Percentiles rank a stretch among this genome's conserved stretches.
These are phyloP conservation scores for Drosophila melanogaster DNA, from an alignment of 1,140 invertebrate genomes.

Conservation along the genomic window DNA sequence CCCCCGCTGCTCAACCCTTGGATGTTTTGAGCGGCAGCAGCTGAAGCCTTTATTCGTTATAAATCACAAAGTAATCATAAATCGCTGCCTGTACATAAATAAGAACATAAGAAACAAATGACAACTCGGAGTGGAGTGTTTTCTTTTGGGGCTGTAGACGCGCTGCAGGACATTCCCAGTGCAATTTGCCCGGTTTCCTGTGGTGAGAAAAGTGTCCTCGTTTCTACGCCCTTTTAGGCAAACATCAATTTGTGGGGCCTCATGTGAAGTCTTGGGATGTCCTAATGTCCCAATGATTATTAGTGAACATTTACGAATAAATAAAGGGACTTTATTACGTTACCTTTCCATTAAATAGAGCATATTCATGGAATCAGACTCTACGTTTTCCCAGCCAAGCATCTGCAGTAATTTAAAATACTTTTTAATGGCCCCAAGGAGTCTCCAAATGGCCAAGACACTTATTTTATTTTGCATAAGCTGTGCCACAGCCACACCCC, in stretches of 20 bases:
- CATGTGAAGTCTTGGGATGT: conserved; percentile 21
- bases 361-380: neutral
- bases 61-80: conserved; percentile 78
- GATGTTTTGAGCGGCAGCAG: conserved; percentile 40
- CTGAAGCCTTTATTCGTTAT: conserved; percentile 68
- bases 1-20: conserved; percentile 29
- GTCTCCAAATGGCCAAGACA: conserved; percentile 43
- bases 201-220: conserved; percentile 33
- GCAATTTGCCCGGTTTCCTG: conserved; percentile 46
- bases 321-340: no score
- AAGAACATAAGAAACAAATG: conserved; percentile 78
- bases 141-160: neutral
- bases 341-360: no score
- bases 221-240: conserved; percentile 21
- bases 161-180: conserved; percentile 41
- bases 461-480: conserved; percentile 76
- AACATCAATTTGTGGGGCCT: conserved; percentile 45
- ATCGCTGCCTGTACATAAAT: conserved; percentile 69
- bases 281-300: neutral
- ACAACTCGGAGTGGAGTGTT: conserved; percentile 44
- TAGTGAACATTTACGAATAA: no score
- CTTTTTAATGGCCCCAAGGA: neutral
- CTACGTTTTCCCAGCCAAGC: neutral
- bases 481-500: conserved; percentile 28
- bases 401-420: conserved; percentile 15